Evolutionary conservation across 2,888 invertebrate species (phyloP), one percentile per base, ranked within the genome.

Genomic region (Caenorhabditis auriculariae): DNA sequence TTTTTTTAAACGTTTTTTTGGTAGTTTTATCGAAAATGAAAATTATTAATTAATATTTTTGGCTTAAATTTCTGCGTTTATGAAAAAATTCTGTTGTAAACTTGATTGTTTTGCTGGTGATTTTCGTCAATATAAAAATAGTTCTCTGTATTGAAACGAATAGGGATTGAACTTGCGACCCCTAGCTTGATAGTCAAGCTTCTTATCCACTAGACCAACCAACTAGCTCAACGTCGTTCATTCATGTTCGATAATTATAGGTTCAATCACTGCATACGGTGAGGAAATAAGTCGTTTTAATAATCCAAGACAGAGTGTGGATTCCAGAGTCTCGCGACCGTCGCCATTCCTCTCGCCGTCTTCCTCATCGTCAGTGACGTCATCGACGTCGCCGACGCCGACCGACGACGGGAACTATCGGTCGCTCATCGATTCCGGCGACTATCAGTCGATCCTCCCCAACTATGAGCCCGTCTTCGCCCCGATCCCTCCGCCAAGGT

Each of bases 401-500:
- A 54, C 51, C 26, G 58, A 60, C 3, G 61, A 59, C 1, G 57
- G 60, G 2, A 65, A 62, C 28, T 69, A 72, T 45, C 57, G 69
- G n/a, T 59, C 56, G n/a, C 54, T 69, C 3, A 65, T 69, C 32
- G 64, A 66, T 54, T 64, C 64, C 9, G 66, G 66, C 12, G 63
- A 58, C 21, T 62, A 63, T 53, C 64, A 66, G 47, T 66, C 66
- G 15, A 69, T 69, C 28, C 45, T 69, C 19, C 69, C 69, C 15
- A 66, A 69, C 23, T 55, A 59, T 37, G 56, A 62, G 9, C 61
- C 51, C 9, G 43, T 57, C 6, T 51, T 41, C n/a, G 42, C 47
- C 12, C 55, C 55, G 7, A 43, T 50, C 19, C n/a, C n/a, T n/a
- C 43, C 58, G 23, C 63, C 63, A 9, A 61, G 68, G 67, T 67